Evolutionary conservation across 2,888 invertebrate genomes (phyloP), one percentile per base, ranked within the genome.

Genomic region (Drepana falcataria): DNA sequence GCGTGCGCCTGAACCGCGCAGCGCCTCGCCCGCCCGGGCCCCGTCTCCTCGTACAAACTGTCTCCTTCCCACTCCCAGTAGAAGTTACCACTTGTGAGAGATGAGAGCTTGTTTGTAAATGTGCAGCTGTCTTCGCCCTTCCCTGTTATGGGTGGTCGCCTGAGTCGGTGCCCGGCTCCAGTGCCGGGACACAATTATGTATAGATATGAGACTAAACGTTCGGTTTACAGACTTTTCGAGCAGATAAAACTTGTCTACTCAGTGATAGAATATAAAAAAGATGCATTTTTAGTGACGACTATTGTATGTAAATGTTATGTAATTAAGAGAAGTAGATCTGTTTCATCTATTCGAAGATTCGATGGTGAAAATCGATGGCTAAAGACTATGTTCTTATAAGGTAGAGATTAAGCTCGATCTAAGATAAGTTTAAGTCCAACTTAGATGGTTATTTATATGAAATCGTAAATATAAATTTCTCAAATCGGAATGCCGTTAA

Each of bases 321-420:
- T 84, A 83, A 81, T 81, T 85, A 80, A 83, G 81, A 75, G 77
- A 71, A 80, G 87, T 89, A 87, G 90, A 90, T 89, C 86, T 86
- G 91, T 90, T 90, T 90, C 85, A 90, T 91, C 90, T 90, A 79
- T 88, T 91, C 90, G 90, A 90, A 91, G 90, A 90, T 72, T 89
- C 88, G 77, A 74, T 82, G 75, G 80, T 81, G 79, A 81, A 84
- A 85, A 86, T 87, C 86, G 89, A 87, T 86, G 81, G 81, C 84
- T 91, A 87, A 91, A 89, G 89, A 90, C 87, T 90, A 88, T 80
- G 85, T 82, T 85, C 76, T 82, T 75, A 61, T 89, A 87, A 87
- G 85, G 68, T 78, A 69, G 79, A 72, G 66, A 52, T 55, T 89
- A 88, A 87, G 85, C 75, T 80, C 64, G 75, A 69, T 79, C 65